A percentile compares a stretch with the other conserved stretches of the same genome.
These are phyloP conservation scores for Takifugu bimaculatus DNA, from an alignment of 2,113 vertebrate genomes.

Conservation along the genomic window DNA sequence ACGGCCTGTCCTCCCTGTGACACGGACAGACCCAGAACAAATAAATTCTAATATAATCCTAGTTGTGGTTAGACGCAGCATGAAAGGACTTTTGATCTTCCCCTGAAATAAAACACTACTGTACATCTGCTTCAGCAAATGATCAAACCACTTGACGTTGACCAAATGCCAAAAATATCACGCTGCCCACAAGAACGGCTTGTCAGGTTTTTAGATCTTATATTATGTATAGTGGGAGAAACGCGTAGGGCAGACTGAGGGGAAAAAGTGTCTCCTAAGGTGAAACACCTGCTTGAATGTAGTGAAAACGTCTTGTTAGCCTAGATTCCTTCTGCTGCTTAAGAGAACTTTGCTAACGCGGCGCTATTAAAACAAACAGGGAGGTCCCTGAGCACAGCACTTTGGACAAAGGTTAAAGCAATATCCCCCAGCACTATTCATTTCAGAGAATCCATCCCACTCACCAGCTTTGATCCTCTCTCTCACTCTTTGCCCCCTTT, in stretches of 20 bases:
- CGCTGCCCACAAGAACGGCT: slow-evolving; percentile 33
- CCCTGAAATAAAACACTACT: slow-evolving; percentile 66
- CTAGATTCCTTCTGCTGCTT: slow-evolving; percentile 49
- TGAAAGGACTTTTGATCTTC: slow-evolving; percentile 64
- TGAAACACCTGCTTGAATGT: slow-evolving; percentile 31
- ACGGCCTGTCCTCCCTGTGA: slow-evolving; percentile 44
- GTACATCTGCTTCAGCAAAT: slow-evolving; percentile 59
- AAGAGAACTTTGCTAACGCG: slow-evolving; percentile 64
- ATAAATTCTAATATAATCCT: slow-evolving; percentile 64
- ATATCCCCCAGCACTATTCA: slow-evolving; percentile 73
- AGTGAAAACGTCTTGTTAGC: slow-evolving; percentile 50
- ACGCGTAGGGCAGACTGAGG: slow-evolving; percentile 14
- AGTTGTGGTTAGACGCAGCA: slow-evolving; percentile 61
- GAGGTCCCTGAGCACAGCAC: slow-evolving; percentile 64
- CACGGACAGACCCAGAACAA: slow-evolving; percentile 58
- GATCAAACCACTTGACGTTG: slow-evolving; percentile 52
- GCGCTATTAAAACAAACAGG: slow-evolving; percentile 75
- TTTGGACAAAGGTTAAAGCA: slow-evolving; percentile 77
- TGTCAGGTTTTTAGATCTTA: slow-evolving; percentile 17
- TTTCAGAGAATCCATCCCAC: slow-evolving; percentile 71
- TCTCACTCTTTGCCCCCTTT: slow-evolving; percentile 45
- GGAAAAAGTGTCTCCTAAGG: slow-evolving; percentile 46
- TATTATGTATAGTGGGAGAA: slow-evolving; percentile 35
- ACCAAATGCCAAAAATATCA: slow-evolving; percentile 49
- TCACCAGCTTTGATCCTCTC: slow-evolving; percentile 67